Evolutionary conservation across 2,797 vertebrate genomes (phyloP).

Genomic region (Sarcoramphus papa): DNA sequence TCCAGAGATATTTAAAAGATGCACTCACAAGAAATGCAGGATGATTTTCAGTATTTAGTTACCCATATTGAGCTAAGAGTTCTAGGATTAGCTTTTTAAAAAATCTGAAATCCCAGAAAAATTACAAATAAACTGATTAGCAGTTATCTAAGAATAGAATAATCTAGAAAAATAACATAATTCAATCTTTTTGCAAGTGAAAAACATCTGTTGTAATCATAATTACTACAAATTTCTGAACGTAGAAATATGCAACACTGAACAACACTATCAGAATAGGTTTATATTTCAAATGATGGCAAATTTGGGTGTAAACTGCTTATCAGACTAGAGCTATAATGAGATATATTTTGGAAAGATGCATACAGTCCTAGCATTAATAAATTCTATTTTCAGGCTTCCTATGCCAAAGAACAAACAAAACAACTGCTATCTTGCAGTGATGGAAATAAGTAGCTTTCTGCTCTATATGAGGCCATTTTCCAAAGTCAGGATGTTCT

Average conservation of each 20-base stretch:
- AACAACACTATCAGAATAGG: neutral
- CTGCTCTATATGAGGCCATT: neutral
- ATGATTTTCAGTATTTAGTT: neutral
- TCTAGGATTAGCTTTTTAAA: neutral
- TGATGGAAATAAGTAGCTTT: slow-evolving; percentile 6
- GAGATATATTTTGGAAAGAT: neutral
- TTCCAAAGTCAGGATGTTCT: neutral
- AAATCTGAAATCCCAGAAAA: neutral
- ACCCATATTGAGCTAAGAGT: neutral
- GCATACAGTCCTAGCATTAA: neutral
- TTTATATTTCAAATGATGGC: neutral
- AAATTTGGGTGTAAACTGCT: neutral
- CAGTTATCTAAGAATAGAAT: neutral
- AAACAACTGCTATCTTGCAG: neutral
- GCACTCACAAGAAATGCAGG: neutral
- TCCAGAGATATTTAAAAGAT: neutral
- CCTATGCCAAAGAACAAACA: neutral
- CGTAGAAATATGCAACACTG: neutral
- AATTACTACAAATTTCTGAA: neutral
- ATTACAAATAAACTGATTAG: neutral
- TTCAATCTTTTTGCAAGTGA: neutral
- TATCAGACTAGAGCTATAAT: neutral
- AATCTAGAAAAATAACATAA: neutral
- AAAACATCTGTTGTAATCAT: neutral
- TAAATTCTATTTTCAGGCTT: neutral